A percentile compares a stretch with the other conserved stretches of the same genome.
Conservation (phyloP, 1,140 invertebrate species). For the Campoletis sonorensis region DNA sequence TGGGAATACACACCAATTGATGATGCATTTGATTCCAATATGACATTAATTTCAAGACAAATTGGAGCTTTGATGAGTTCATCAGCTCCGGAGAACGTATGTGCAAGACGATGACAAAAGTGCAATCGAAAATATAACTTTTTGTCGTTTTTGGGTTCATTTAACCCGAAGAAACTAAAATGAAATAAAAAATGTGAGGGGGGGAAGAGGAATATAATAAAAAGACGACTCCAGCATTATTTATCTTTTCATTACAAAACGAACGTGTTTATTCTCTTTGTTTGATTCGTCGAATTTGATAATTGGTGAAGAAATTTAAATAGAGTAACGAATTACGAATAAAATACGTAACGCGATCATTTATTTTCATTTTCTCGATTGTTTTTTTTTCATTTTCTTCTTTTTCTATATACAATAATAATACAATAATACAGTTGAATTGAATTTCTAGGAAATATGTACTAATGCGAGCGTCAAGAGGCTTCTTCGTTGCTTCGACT, state of each 20-base stretch:
- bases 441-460: constrained; percentile 30
- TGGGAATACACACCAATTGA: background rate
- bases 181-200: background rate
- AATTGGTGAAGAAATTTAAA: constrained; percentile 43
- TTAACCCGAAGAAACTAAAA: no score
- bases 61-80: background rate
- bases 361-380: constrained; percentile 38
- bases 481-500: constrained; percentile 46
- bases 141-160: no score
- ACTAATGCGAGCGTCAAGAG: constrained; percentile 42
- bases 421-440: constrained; percentile 44
- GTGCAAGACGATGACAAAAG: background rate
- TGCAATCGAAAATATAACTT: constrained; percentile 11
- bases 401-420: constrained; percentile 40
- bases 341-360: constrained; percentile 47
- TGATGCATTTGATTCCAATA: background rate
- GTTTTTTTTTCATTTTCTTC: background rate
- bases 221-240: background rate
- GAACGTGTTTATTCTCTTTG: constrained; percentile 45
- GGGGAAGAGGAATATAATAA: background rate
- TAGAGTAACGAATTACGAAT: constrained; percentile 45
- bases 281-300: constrained; percentile 43
- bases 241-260: constrained; percentile 39
- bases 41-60: no score
- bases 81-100: background rate